phyloP scores from a whole-genome alignment of 2,888 invertebrate species.

The Dolomedes plantarius region DNA sequence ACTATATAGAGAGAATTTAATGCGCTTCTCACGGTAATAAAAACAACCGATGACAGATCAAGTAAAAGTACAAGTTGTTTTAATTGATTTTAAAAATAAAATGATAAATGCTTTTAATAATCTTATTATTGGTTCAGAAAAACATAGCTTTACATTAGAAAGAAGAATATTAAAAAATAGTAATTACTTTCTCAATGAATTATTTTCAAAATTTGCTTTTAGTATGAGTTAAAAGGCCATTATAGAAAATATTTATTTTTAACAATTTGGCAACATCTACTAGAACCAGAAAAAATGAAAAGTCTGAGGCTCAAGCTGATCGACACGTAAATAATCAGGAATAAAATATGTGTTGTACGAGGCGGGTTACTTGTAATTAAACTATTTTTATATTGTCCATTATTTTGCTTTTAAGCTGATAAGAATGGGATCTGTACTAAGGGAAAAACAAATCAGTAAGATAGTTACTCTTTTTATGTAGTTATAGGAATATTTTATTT shows the following conservation, averaged over 20 bases:
- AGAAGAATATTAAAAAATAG: too few species aligned
- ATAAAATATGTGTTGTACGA: neutral
- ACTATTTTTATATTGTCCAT: neutral
- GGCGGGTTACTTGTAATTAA: neutral
- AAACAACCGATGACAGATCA: neutral
- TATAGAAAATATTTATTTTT: too few species aligned
- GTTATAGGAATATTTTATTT: too few species aligned
- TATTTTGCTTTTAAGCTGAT: too few species aligned
- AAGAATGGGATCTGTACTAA: constrained; percentile 40
- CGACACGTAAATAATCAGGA: constrained; percentile 25
- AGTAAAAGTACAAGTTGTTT: neutral
- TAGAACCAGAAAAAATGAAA: too few species aligned
- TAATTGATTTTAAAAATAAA: neutral
- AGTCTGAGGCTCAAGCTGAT: neutral
- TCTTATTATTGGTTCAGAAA: too few species aligned
- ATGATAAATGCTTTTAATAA: neutral
- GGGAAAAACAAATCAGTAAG: constrained; percentile 66
- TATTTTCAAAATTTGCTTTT: too few species aligned
- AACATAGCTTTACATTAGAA: too few species aligned
- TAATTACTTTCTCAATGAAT: too few species aligned
- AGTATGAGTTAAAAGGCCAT: too few species aligned
- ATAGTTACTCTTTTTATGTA: too few species aligned
- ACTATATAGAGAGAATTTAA: neutral
- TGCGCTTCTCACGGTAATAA: neutral
- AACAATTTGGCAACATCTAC: too few species aligned